Base-by-base conservation (phyloP, 2,113 vertebrate species). In the Thamnaconus septentrionalis region DNA sequence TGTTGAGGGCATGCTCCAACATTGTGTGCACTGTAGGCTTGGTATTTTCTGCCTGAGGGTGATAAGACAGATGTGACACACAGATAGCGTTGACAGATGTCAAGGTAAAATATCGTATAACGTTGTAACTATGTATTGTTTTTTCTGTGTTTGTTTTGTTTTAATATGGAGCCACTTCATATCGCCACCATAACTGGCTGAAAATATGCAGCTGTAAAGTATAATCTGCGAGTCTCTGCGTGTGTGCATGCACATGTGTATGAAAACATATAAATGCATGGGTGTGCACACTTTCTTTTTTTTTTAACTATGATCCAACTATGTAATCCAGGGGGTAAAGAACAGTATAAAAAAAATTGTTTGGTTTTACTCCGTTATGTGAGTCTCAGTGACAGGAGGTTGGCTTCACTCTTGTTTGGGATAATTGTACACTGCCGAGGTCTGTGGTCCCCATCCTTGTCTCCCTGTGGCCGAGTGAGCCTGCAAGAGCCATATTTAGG, bases 401-500 rank as follows among this genome's bases (percentile, higher is more conserved):
- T 90, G 86, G 89, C 86, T 83, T 89, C 84, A 83, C 85, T 88
- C 89, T 87, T 93, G 90, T 92, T 92, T 92, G 84, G 91, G 91
- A 92, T 92, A 93, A 93, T 93, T 93, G 89, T 85, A 92, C 75
- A 45, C 80, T 89, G 71, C 84, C 56, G 78, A 90, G 88, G 90
- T 89, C 87, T 93, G 92, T 91, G 91, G 91, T 91, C 88, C 88
- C 69, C 85, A 81, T 84, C 83, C 83, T 87, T 92, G 91, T 92
- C 91, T 92, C 88, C 87, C 84, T 88, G 90, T 91, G 90, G 91
- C 87, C 85, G 72, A 56, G 18, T 31, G 18, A 31, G 82, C 85
- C 86, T 88, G 75, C 82, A 78, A 74, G 75, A 90, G 86, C 90
- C 87, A 90, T 85, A 90, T 92, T 91, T 93, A 93, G 91, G 82